A percentile compares a stretch with the other conserved stretches of the same genome.
These are phyloP conservation scores for Nothocercus julius DNA, from an alignment of 2,113 vertebrate species.

Conservation along the genomic window DNA sequence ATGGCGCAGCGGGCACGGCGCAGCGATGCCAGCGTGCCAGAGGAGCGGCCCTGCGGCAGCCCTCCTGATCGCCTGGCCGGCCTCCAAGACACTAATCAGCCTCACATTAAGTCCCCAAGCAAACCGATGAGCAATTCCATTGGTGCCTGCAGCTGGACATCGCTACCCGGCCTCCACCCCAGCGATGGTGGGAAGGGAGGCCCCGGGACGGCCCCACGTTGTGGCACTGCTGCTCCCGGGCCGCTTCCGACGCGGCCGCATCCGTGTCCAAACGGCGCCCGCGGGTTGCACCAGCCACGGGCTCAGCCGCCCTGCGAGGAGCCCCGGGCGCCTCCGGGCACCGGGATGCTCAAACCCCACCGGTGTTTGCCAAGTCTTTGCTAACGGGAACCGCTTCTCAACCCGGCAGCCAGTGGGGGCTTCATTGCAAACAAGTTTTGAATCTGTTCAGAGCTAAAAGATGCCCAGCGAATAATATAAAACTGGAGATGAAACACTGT, in stretches of 20 bases:
- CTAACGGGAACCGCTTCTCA: background rate
- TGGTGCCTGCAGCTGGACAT: conserved; percentile 49
- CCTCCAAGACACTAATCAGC: conserved; percentile 62
- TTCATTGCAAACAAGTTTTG: background rate
- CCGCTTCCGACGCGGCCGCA: too few species aligned
- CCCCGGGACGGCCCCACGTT: too few species aligned
- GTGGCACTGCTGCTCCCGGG: too few species aligned
- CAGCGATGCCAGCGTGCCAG: background rate
- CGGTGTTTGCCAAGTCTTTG: background rate
- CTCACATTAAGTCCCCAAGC: conserved; percentile 65
- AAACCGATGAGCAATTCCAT: conserved; percentile 60
- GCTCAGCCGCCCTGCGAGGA: too few species aligned
- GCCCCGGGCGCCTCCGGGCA: background rate
- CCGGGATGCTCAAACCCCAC: background rate
- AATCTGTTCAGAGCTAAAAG: background rate
- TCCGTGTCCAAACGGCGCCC: too few species aligned
- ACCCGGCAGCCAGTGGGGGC: background rate
- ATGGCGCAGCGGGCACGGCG: too few species aligned
- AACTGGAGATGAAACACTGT: background rate
- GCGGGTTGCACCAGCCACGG: too few species aligned
- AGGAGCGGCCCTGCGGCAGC: background rate
- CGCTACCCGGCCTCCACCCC: background rate
- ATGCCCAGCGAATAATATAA: background rate
- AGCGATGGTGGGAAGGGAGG: too few species aligned
- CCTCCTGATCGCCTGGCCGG: background rate